Conservation (phyloP, 2,888 invertebrate genomes). For the Digitonthophagus gazella region DNA sequence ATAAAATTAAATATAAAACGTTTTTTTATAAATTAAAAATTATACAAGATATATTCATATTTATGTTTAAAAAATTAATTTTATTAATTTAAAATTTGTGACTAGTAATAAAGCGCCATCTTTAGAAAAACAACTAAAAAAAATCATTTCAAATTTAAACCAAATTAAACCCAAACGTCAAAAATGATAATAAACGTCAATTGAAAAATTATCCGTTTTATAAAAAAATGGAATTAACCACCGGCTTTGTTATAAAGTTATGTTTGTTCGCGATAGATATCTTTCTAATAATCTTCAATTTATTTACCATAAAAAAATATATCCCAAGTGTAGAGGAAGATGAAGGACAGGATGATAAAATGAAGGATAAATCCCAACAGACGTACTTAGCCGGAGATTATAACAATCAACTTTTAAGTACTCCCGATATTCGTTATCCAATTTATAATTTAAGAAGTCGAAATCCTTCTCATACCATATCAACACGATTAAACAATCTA, state of each 20-base stretch:
- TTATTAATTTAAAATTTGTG: too few relatives aligned
- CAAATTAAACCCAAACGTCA: not conserved
- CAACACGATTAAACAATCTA: too few relatives aligned
- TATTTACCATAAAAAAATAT: not conserved
- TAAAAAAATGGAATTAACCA: not conserved
- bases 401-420: too few relatives aligned
- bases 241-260: not conserved
- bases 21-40: too few relatives aligned
- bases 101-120: too few relatives aligned
- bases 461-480: too few relatives aligned
- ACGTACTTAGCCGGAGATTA: not conserved
- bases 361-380: not conserved
- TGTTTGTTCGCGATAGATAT: not conserved
- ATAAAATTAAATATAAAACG: too few relatives aligned
- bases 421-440: not conserved
- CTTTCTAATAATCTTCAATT: not conserved
- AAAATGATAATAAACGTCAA: not conserved
- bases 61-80: too few relatives aligned
- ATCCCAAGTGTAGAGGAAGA: not conserved
- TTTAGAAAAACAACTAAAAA: too few relatives aligned
- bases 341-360: not conserved
- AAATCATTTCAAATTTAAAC: too few relatives aligned
- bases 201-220: not conserved
- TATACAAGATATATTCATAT: too few relatives aligned
- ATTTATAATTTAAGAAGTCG: not conserved